These are phyloP conservation scores for Cotesia typhae DNA, from an alignment of 1,140 invertebrate genomes.

Conservation along the genomic window DNA sequence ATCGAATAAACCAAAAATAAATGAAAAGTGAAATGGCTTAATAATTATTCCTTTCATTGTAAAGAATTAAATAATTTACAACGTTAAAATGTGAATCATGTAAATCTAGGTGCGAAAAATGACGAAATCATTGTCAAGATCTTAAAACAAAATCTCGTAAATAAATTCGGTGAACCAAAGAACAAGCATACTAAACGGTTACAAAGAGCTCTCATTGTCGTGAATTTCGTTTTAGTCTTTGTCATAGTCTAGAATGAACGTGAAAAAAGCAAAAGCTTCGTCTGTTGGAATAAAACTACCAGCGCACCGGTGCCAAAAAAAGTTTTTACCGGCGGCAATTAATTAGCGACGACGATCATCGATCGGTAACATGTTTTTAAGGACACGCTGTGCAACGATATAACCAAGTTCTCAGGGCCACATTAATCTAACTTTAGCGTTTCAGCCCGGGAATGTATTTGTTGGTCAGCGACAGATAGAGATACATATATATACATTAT, in stretches of 20 bases:
- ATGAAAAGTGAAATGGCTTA: too few relatives aligned
- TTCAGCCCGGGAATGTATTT: slow-evolving; percentile 50
- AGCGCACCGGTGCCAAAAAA: slow-evolving; percentile 37
- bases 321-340: slow-evolving; percentile 39
- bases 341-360: slow-evolving; percentile 58
- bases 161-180: too few relatives aligned
- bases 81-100: too few relatives aligned
- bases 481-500: slow-evolving; percentile 20
- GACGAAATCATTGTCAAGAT: too few relatives aligned
- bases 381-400: slow-evolving; percentile 45
- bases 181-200: too few relatives aligned
- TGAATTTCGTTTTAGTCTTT: too few relatives aligned
- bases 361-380: slow-evolving; percentile 53
- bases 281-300: neutral
- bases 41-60: too few relatives aligned
- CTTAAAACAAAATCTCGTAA: too few relatives aligned
- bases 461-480: slow-evolving; percentile 23
- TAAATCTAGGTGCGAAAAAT: too few relatives aligned
- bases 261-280: neutral
- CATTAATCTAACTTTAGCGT: slow-evolving; percentile 63
- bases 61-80: too few relatives aligned
- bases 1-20: too few relatives aligned
- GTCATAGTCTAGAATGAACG: neutral
- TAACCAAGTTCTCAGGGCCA: slow-evolving; percentile 60
- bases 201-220: too few relatives aligned